phyloP scores from a whole-genome alignment of 53 echinoderm and acorn worm genomes.

The Echinometra lucunter region DNA sequence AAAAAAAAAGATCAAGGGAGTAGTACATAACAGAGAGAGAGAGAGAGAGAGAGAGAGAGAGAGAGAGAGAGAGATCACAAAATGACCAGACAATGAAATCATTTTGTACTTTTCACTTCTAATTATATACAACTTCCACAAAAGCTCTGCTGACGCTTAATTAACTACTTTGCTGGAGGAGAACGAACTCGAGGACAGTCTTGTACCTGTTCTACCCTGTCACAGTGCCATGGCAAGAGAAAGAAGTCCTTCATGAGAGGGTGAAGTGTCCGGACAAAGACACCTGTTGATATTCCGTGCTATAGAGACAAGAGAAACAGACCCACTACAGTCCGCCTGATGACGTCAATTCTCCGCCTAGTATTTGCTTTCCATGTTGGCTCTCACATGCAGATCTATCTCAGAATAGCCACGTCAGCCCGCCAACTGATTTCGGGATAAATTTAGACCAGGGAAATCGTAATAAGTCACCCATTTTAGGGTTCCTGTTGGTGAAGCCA shows the following conservation, averaged over 20 bases:
- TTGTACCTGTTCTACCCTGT: background rate
- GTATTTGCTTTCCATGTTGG: conserved; percentile 51
- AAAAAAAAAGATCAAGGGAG: too few relatives aligned
- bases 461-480: conserved; percentile 9
- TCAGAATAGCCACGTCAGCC: conserved; percentile 34
- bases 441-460: conserved; percentile 13
- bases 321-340: conserved; percentile 28
- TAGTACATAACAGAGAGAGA: too few relatives aligned
- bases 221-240: too few relatives aligned
- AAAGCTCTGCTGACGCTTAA: background rate
- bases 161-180: background rate
- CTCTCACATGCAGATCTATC: conserved; percentile 22
- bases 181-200: background rate
- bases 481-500: background rate
- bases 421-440: conserved; percentile 48
- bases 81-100: background rate
- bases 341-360: conserved; percentile 56
- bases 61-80: too few relatives aligned
- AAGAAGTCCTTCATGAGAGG: conserved; percentile 30
- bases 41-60: background rate
- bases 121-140: background rate
- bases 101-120: background rate
- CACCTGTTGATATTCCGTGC: conserved; percentile 50
- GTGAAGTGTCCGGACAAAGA: conserved; percentile 59
- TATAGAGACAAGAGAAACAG: conserved; percentile 62